Conservation (phyloP, 2,888 invertebrate species). For the Icerya purchasi region DNA sequence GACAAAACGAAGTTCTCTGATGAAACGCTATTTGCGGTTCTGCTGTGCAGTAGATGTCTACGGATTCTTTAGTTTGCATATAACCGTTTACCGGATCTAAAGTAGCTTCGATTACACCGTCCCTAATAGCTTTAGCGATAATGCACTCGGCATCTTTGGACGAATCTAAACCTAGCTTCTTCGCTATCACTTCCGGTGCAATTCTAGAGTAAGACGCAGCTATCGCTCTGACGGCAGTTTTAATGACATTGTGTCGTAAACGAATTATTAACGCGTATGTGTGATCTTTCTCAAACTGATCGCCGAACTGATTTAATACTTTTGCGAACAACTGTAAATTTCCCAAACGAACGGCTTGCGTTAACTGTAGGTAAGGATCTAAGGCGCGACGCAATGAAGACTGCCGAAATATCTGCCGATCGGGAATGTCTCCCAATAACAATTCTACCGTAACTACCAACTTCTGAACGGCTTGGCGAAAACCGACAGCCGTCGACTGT, state of each 20-base stretch:
- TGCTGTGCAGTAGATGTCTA: constrained; percentile 87
- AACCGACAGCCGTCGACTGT: constrained; percentile 93
- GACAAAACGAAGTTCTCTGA: constrained; percentile 87
- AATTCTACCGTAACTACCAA: constrained; percentile 85
- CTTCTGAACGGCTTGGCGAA: constrained; percentile 92
- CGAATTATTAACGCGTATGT: constrained; percentile 90
- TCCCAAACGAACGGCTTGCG: constrained; percentile 88
- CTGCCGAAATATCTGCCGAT: constrained; percentile 82
- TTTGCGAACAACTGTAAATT: constrained; percentile 85
- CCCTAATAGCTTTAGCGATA: constrained; percentile 91
- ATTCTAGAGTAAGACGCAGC: constrained; percentile 91
- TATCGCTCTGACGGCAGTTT: constrained; percentile 90
- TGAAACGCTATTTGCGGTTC: constrained; percentile 93
- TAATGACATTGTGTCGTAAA: constrained; percentile 93
- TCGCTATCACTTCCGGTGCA: constrained; percentile 82
- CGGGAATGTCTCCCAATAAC: constrained; percentile 90
- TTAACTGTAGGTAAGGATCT: constrained; percentile 88
- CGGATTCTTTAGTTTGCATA: constrained; percentile 93
- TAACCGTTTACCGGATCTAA: constrained; percentile 87
- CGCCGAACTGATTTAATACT: constrained; percentile 72
- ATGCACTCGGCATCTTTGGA: constrained; percentile 98
- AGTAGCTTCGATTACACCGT: constrained; percentile 95
- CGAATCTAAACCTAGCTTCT: constrained; percentile 79
- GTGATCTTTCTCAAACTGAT: constrained; percentile 79
- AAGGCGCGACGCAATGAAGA: constrained; percentile 70